Percentiles rank a stretch among this genome's conserved stretches.
Evolutionary conservation across 37 sponge, comb jelly and placozoan species (phyloP).

Genomic region (Cliona cf. orientalis): DNA sequence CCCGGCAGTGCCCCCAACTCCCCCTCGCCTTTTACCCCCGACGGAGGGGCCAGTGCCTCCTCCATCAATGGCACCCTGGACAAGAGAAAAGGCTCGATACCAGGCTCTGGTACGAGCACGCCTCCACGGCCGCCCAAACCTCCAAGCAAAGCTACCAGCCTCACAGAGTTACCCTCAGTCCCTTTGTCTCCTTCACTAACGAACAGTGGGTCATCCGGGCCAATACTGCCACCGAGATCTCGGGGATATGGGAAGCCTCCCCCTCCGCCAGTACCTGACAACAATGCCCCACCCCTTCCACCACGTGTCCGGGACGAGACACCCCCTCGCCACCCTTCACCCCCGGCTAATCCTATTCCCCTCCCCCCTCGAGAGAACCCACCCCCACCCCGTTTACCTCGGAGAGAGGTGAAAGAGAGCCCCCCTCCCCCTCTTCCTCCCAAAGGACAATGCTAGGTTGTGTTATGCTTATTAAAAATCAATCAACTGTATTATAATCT

Average conservation of each 20-base stretch:
- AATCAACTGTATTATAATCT: too few relatives aligned
- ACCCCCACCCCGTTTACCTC: background rate
- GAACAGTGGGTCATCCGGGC: background rate
- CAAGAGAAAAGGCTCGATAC: background rate
- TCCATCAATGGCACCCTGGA: too few relatives aligned
- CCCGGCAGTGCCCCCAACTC: background rate
- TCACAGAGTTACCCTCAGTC: too few relatives aligned
- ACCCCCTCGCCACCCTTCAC: background rate
- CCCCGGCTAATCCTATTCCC: background rate
- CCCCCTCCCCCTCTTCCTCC: conserved; percentile 16
- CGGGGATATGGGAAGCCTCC: background rate
- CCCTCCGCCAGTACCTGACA: background rate
- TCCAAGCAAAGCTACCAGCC: background rate
- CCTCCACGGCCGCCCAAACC: conserved; percentile 7
- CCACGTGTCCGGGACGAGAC: background rate
- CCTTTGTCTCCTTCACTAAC: background rate
- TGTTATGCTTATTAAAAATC: too few relatives aligned
- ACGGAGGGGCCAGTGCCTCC: background rate
- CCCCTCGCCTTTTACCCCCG: background rate
- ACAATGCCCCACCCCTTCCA: conserved; percentile 27
- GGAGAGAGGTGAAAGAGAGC: background rate
- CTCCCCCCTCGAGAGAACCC: conserved; percentile 18
- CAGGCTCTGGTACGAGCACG: background rate
- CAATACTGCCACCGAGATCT: background rate
- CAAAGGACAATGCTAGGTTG: too few relatives aligned